Evolutionary conservation across 2,113 vertebrate genomes (phyloP).

Genomic region (Columba janthina): DNA sequence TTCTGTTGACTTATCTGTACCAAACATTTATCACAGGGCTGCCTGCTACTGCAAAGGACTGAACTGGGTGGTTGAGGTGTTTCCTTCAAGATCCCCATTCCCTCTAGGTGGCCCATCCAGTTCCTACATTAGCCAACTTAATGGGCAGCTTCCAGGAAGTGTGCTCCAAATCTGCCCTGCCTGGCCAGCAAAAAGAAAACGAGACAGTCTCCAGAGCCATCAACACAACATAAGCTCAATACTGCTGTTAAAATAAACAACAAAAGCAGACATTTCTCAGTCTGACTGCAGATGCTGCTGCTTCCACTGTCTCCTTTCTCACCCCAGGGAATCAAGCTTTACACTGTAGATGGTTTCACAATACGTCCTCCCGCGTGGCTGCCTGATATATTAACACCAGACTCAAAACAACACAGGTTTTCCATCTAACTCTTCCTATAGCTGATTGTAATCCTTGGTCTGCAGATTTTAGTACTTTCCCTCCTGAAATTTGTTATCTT

Average conservation of each 20-base stretch:
- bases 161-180: not conserved
- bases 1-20: not conserved
- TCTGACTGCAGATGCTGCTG: not conserved
- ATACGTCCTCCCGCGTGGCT: accelerated
- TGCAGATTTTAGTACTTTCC: not conserved
- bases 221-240: not conserved
- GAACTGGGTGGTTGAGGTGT: not conserved
- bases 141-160: not conserved
- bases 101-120: not conserved
- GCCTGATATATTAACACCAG: not conserved
- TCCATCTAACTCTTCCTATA: not conserved
- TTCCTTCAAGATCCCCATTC: not conserved
- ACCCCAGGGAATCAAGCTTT: not conserved
- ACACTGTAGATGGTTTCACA: not conserved
- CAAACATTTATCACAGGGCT: not conserved
- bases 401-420: not conserved
- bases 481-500: not conserved
- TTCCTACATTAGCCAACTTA: not conserved
- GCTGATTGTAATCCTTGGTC: not conserved
- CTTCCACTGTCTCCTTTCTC: not conserved
- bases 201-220: not conserved
- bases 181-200: not conserved
- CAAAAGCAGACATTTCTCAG: not conserved
- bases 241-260: not conserved
- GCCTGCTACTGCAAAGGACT: not conserved